Conservation (phyloP, 1,140 invertebrate species). For the Triops cancriformis region DNA sequence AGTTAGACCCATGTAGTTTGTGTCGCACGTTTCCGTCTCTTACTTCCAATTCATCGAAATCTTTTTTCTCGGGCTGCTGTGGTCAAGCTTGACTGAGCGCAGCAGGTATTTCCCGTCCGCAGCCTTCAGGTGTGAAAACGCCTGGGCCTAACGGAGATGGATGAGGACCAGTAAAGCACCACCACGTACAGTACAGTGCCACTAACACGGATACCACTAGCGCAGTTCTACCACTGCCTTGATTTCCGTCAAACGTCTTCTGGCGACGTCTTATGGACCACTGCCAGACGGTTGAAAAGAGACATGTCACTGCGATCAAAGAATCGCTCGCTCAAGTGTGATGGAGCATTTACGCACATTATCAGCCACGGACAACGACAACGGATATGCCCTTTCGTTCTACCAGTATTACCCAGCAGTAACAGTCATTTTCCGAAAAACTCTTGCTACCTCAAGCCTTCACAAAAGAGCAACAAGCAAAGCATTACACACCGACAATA, state of each 20-base stretch:
- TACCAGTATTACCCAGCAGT: too few relatives aligned
- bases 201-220: too few relatives aligned
- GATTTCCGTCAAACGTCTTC: not conserved
- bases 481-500: too few relatives aligned
- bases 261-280: not conserved
- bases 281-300: not conserved
- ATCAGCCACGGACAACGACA: not conserved
- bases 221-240: too few relatives aligned
- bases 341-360: not conserved
- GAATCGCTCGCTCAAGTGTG: not conserved
- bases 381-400: not conserved
- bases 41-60: not conserved
- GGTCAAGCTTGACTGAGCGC: slow-evolving; percentile 12
- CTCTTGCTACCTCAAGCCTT: not conserved
- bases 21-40: not conserved
- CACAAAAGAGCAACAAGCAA: not conserved
- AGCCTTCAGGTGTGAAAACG: slow-evolving; percentile 13
- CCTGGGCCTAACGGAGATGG: not conserved
- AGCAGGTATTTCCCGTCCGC: slow-evolving; percentile 4
- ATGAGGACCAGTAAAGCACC: not conserved
- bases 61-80: not conserved
- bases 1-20: not conserved
- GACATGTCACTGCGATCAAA: not conserved
- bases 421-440: not conserved
- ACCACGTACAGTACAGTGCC: not conserved